Conservation (phyloP, 2,797 vertebrate genomes). For the Margarornis squamiger region DNA sequence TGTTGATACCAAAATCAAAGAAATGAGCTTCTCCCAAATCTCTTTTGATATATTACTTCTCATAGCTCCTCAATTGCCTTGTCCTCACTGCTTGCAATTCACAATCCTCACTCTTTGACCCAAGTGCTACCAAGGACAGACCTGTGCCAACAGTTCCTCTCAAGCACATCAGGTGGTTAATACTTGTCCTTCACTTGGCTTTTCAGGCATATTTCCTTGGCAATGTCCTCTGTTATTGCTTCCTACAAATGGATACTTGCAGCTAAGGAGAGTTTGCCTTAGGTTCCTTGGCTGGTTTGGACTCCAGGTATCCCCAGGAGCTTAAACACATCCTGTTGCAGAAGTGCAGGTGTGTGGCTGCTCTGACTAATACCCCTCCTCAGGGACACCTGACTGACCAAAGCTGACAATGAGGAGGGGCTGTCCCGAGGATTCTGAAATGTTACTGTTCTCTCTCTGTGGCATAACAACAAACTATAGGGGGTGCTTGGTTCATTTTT, state of each 20-base stretch:
- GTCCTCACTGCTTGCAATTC: neutral
- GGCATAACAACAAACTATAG: neutral
- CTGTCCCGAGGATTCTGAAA: neutral
- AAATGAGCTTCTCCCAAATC: neutral
- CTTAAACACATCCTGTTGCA: neutral
- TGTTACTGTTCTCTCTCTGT: neutral
- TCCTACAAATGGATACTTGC: neutral
- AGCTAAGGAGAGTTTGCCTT: neutral
- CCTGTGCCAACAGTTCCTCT: neutral
- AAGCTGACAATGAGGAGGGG: neutral
- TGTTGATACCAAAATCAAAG: neutral
- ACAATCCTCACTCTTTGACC: neutral
- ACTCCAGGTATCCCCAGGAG: neutral
- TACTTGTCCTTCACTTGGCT: neutral
- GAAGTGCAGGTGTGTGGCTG: neutral
- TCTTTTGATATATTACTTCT: neutral
- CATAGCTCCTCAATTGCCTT: neutral
- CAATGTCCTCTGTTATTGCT: fast-evolving
- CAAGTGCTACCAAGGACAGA: neutral
- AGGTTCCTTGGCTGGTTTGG: neutral
- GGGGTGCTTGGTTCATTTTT: neutral
- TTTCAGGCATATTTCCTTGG: neutral
- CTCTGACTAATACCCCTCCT: neutral
- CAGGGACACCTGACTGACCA: neutral
- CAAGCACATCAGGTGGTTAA: neutral